These are phyloP conservation scores for Chroicocephalus ridibundus DNA, from an alignment of 2,113 vertebrate genomes.

Conservation along the genomic window DNA sequence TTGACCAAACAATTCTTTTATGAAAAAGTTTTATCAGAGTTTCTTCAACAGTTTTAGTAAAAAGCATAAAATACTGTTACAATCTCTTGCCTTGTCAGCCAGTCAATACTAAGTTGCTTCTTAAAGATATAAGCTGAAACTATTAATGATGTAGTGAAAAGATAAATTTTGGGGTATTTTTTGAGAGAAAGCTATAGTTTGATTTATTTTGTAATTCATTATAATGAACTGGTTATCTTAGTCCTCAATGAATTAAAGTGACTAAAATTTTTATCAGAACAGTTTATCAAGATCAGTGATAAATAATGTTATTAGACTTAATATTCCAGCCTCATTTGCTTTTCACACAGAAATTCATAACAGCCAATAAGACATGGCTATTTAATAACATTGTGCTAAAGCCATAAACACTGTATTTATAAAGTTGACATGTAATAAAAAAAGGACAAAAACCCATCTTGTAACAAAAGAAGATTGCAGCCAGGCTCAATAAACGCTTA, in stretches of 20 bases:
- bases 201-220: constrained; percentile 20
- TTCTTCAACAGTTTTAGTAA: background rate
- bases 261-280: constrained; percentile 19
- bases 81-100: background rate
- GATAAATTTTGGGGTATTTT: background rate
- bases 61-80: background rate
- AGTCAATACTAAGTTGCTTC: background rate
- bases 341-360: constrained; percentile 16
- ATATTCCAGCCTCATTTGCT: constrained; percentile 30
- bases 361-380: background rate
- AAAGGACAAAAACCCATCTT: background rate
- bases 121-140: background rate
- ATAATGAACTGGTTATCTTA: constrained; percentile 20
- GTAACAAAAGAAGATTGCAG: background rate
- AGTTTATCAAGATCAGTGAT: constrained; percentile 24
- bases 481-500: background rate
- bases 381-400: constrained; percentile 15
- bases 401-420: background rate
- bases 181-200: background rate
- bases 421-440: background rate
- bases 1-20: background rate
- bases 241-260: constrained; percentile 4
- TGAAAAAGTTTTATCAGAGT: background rate
- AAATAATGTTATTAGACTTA: constrained; percentile 51
- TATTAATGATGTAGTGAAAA: background rate